phyloP scores from a whole-genome alignment of 2,888 invertebrate genomes.

The Helicoverpa assulta region DNA sequence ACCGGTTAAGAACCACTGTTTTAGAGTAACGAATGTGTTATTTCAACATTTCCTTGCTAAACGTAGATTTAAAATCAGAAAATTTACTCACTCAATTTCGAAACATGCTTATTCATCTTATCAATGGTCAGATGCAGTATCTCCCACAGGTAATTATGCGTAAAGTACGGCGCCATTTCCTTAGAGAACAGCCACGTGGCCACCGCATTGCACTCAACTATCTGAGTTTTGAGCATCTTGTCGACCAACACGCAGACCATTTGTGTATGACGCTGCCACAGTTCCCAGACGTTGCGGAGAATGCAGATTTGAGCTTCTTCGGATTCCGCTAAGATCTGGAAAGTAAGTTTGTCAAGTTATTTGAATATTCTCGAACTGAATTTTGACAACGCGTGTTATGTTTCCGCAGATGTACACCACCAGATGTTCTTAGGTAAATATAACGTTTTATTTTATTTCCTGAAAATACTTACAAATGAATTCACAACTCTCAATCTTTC shows the following conservation, averaged over 20 bases:
- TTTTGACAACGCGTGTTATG: too few species aligned
- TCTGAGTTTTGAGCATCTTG: constrained; percentile 99
- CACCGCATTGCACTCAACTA: constrained; percentile 98
- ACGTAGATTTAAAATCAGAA: too few species aligned
- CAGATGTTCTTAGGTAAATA: too few species aligned
- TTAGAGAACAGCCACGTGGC: constrained; percentile 99
- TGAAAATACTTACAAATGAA: too few species aligned
- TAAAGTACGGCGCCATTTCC: constrained; percentile 96
- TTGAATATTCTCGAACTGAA: too few species aligned
- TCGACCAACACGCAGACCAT: constrained; percentile 99
- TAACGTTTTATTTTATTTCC: too few species aligned
- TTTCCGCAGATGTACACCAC: too few species aligned
- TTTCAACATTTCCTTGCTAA: too few species aligned
- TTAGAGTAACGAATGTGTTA: too few species aligned
- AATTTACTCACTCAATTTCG: constrained; percentile 92
- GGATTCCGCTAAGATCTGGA: constrained; percentile 95
- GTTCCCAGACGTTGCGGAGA: constrained; percentile 96
- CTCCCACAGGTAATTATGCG: constrained; percentile 99
- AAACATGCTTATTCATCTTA: constrained; percentile 99
- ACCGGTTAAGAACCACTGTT: too few species aligned
- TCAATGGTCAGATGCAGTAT: constrained; percentile 98
- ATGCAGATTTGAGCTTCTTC: constrained; percentile 99
- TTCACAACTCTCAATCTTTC: too few species aligned
- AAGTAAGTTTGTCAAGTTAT: neutral
- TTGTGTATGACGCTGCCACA: constrained; percentile 99